Conservation (phyloP, 1,140 invertebrate species). For the Holotrichia oblita region DNA sequence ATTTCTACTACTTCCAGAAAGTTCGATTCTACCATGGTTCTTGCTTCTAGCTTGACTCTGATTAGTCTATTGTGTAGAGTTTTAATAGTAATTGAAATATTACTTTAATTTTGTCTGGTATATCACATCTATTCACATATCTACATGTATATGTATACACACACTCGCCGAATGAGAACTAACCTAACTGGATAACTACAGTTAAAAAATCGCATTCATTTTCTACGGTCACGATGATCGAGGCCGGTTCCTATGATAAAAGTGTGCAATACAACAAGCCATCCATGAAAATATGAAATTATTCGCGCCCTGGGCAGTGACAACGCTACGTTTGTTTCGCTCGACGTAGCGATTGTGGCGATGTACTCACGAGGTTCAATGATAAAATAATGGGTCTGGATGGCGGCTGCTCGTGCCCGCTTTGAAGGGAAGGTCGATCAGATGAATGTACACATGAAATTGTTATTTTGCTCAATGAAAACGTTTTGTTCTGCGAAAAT, state of each 20-base stretch:
- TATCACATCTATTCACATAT: no score
- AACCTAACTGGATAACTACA: neutral
- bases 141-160: no score
- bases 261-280: conserved; percentile 41
- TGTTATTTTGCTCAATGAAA: no score
- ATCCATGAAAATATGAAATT: conserved; percentile 45
- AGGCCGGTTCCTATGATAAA: conserved; percentile 35
- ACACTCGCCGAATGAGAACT: neutral
- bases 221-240: conserved; percentile 15
- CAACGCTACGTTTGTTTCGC: conserved; percentile 8
- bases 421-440: neutral
- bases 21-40: no score
- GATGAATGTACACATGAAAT: no score
- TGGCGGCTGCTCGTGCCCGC: neutral
- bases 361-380: neutral
- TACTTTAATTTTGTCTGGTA: no score
- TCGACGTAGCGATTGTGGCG: neutral
- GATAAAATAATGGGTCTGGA: neutral
- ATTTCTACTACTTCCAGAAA: no score
- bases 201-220: neutral
- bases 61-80: no score
- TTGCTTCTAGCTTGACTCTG: no score
- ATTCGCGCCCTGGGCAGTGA: conserved; percentile 41
- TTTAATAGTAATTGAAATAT: no score
- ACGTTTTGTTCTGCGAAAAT: no score